Conservation (phyloP, 2,113 vertebrate genomes). For the Psettodes erumei region DNA sequence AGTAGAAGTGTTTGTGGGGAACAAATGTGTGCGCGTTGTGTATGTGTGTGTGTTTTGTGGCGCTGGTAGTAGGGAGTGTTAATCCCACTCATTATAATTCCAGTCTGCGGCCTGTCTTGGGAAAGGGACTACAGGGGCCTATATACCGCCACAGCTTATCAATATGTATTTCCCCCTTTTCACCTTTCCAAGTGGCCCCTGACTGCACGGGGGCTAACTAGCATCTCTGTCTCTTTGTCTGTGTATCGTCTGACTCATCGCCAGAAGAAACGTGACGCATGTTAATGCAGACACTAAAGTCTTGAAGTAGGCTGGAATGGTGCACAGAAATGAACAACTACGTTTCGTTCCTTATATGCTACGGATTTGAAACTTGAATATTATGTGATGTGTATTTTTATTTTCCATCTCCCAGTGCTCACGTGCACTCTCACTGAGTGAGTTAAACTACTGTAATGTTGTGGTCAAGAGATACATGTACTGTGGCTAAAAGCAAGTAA, state of each 20-base stretch:
- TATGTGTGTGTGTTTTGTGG: constrained; percentile 43
- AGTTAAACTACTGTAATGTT: not conserved
- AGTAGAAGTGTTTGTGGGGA: constrained; percentile 74
- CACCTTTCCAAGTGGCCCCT: constrained; percentile 68
- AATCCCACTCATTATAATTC: constrained; percentile 87
- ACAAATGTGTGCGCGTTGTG: constrained; percentile 53
- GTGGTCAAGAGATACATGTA: not conserved
- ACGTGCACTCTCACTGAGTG: not conserved
- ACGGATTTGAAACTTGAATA: too few relatives aligned
- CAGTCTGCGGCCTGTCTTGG: constrained; percentile 79
- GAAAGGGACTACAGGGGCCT: constrained; percentile 71
- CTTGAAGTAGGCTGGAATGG: not conserved
- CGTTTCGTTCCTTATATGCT: not conserved
- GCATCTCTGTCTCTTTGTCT: constrained; percentile 18
- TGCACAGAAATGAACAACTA: not conserved
- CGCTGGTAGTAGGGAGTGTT: constrained; percentile 72
- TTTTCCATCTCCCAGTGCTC: too few relatives aligned
- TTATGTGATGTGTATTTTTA: too few relatives aligned
- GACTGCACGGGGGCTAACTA: constrained; percentile 37
- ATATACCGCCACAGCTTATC: constrained; percentile 74
- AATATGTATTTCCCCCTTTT: constrained; percentile 79
- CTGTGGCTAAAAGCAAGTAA: not conserved
- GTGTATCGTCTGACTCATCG: not conserved
- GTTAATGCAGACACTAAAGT: not conserved
- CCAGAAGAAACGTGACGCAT: not conserved